phyloP scores from a whole-genome alignment of 2,888 invertebrate genomes.

The Xestia ashworthii region DNA sequence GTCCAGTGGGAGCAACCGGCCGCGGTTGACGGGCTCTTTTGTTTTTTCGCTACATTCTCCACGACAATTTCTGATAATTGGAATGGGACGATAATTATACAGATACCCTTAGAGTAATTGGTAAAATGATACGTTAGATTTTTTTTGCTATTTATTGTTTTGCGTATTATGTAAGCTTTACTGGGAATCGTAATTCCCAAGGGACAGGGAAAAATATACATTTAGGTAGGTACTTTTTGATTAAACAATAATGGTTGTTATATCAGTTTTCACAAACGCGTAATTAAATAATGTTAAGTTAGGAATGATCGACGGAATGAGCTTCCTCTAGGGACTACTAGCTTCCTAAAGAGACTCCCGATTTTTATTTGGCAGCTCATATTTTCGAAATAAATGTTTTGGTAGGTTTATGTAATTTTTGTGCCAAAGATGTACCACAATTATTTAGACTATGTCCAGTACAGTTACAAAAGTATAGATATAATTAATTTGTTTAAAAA shows the following conservation, averaged over 20 bases:
- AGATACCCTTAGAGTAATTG: slow-evolving; percentile 44
- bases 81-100: slow-evolving; percentile 53
- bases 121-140: slow-evolving; percentile 46
- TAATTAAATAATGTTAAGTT: not conserved
- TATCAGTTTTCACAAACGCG: not conserved
- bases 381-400: too few relatives aligned
- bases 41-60: slow-evolving; percentile 56
- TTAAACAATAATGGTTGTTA: slow-evolving; percentile 1
- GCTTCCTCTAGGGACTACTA: too few relatives aligned
- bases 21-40: slow-evolving; percentile 58
- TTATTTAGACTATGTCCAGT: too few relatives aligned
- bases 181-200: not conserved
- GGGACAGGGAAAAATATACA: not conserved
- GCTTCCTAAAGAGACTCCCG: too few relatives aligned
- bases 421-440: too few relatives aligned
- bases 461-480: too few relatives aligned
- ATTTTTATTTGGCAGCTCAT: too few relatives aligned
- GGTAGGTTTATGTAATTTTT: too few relatives aligned
- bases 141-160: slow-evolving; percentile 19
- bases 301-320: too few relatives aligned
- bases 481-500: too few relatives aligned
- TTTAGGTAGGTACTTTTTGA: not conserved
- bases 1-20: slow-evolving; percentile 56
- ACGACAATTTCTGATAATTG: slow-evolving; percentile 61
- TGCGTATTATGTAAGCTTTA: not conserved